Evolutionary conservation across 2,888 invertebrate species (phyloP).

Genomic region (Protodeltote pygarga): DNA sequence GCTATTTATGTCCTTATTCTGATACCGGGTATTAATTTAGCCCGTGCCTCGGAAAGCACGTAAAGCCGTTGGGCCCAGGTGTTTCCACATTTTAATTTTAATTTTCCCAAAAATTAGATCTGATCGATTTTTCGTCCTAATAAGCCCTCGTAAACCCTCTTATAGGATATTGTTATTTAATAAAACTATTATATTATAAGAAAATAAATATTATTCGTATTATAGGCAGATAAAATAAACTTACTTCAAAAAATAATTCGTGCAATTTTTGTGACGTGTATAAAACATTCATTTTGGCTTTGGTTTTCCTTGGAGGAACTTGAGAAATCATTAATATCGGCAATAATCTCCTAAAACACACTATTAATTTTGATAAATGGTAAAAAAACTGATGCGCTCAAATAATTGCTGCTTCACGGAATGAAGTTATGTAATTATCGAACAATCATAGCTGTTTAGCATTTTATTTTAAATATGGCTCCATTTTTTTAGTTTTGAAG

Average conservation of each 20-base stretch:
- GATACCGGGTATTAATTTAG: too few species aligned
- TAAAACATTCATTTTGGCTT: constrained; percentile 56
- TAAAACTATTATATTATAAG: background rate
- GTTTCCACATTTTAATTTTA: too few species aligned
- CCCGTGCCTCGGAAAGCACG: too few species aligned
- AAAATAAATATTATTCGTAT: background rate
- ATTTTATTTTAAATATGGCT: constrained; percentile 25
- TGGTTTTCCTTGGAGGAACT: background rate
- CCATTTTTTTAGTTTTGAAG: constrained; percentile 10
- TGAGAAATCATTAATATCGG: background rate
- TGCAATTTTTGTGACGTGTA: constrained; percentile 56
- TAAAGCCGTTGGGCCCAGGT: too few species aligned
- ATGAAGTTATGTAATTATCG: background rate
- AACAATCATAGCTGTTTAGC: constrained; percentile 12
- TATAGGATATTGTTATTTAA: too few species aligned
- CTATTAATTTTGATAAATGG: constrained; percentile 30
- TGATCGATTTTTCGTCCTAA: too few species aligned
- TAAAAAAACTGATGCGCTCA: constrained; percentile 5
- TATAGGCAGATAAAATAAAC: constrained; percentile 1
- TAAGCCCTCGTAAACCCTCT: too few species aligned
- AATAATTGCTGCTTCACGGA: background rate
- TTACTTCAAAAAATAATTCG: constrained; percentile 36
- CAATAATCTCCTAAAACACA: constrained; percentile 11
- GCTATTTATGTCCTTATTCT: too few species aligned
- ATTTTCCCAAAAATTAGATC: too few species aligned